These are phyloP conservation scores for Aulostomus chinensis DNA, from an alignment of 2,797 vertebrate species.

Conservation along the genomic window DNA sequence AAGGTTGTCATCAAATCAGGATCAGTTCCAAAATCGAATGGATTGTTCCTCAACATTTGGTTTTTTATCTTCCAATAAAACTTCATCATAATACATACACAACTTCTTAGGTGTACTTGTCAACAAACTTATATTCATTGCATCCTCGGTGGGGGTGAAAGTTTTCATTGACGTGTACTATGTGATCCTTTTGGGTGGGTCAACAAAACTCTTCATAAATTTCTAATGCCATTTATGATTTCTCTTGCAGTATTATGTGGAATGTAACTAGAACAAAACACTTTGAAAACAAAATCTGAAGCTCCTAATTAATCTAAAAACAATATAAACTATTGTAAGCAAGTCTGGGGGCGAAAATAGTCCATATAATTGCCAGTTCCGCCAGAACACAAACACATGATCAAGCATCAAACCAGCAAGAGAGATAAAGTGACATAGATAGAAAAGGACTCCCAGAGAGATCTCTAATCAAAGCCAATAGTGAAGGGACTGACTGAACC, in stretches of 20 bases:
- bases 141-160: too few species aligned
- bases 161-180: too few species aligned
- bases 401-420: constrained; percentile 24
- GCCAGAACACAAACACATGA: constrained; percentile 26
- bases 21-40: too few species aligned
- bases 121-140: too few species aligned
- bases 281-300: too few species aligned
- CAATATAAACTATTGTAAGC: constrained; percentile 5
- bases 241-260: too few species aligned
- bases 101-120: too few species aligned
- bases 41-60: too few species aligned
- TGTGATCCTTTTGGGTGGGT: constrained; percentile 24
- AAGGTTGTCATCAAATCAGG: too few species aligned
- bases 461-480: constrained; percentile 37
- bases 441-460: constrained; percentile 11
- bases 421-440: constrained; percentile 16
- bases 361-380: constrained; percentile 23
- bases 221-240: not conserved
- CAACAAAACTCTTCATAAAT: constrained; percentile 14
- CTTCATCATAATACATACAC: too few species aligned
- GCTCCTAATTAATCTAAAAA: constrained; percentile 10
- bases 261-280: too few species aligned
- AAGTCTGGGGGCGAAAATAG: constrained; percentile 14
- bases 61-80: too few species aligned
- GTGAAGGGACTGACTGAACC: constrained; percentile 34